Percentiles rank a stretch among this genome's conserved stretches.
These are phyloP conservation scores for Diloba caeruleocephala DNA, from an alignment of 2,888 invertebrate genomes.

Conservation along the genomic window DNA sequence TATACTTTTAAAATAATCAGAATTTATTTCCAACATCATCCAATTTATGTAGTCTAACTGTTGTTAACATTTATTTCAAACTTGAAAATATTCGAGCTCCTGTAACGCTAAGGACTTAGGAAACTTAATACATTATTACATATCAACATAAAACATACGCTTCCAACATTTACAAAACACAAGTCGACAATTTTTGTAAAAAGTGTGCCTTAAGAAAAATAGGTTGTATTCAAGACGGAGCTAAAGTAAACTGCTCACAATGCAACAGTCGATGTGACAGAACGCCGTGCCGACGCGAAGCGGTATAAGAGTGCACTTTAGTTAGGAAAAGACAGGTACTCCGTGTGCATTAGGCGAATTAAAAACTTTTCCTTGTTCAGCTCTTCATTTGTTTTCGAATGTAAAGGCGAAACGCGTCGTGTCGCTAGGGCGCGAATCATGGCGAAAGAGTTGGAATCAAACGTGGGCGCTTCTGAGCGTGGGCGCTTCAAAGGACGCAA, in stretches of 20 bases:
- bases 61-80: too few relatives aligned
- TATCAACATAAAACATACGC: conserved; percentile 15
- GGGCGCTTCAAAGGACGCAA: conserved; percentile 77
- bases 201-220: conserved; percentile 64
- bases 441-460: conserved; percentile 81
- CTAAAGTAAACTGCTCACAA: conserved; percentile 82
- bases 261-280: conserved; percentile 81
- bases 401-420: conserved; percentile 69
- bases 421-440: conserved; percentile 68
- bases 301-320: conserved; percentile 80
- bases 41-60: not conserved
- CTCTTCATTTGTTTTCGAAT: conserved; percentile 80
- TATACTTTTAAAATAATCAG: conserved; percentile 2
- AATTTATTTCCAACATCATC: not conserved
- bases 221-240: conserved; percentile 70
- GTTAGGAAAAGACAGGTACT: conserved; percentile 79
- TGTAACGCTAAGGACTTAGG: too few relatives aligned
- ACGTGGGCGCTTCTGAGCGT: conserved; percentile 79
- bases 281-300: conserved; percentile 69
- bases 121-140: conserved; percentile 14
- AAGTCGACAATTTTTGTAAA: conserved; percentile 53
- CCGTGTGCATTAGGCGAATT: conserved; percentile 87
- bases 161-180: conserved; percentile 48
- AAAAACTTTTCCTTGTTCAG: conserved; percentile 79
- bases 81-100: too few relatives aligned